phyloP scores from a whole-genome alignment of 2,797 vertebrate species.

The Numenius phaeopus region DNA sequence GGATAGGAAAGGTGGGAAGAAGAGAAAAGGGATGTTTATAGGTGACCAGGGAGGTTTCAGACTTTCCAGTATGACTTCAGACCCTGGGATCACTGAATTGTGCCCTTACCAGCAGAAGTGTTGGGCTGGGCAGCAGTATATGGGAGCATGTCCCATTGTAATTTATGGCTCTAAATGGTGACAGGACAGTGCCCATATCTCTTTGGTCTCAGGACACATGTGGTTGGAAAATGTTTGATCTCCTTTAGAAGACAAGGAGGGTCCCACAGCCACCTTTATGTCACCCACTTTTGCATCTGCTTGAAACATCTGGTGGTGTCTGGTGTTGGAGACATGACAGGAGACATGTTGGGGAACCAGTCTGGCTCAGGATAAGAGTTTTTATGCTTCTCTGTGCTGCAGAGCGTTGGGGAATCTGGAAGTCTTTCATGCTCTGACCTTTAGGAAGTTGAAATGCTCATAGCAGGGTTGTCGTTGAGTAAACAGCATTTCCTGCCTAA shows the following conservation, averaged over 20 bases:
- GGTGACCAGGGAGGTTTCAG: neutral
- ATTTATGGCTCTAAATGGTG: neutral
- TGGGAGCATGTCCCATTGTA: fast-evolving
- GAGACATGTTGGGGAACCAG: neutral
- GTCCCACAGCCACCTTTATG: neutral
- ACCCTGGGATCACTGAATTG: fast-evolving
- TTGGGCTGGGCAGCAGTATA: fast-evolving
- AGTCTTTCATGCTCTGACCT: conserved; percentile 32
- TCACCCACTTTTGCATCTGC: neutral
- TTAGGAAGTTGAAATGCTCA: conserved; percentile 6
- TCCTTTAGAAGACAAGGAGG: neutral
- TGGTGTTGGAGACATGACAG: neutral
- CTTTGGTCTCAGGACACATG: neutral
- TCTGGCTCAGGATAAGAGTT: conserved; percentile 12
- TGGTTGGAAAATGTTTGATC: neutral
- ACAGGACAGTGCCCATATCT: neutral
- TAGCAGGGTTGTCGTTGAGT: neutral
- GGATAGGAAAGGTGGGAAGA: neutral
- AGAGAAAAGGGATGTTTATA: neutral
- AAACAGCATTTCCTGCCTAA: neutral
- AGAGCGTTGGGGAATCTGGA: neutral
- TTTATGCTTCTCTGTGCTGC: neutral
- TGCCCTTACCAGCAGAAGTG: neutral
- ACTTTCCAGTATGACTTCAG: neutral
- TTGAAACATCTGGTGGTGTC: conserved; percentile 19